A percentile compares a stretch with the other conserved stretches of the same genome.
Evolutionary conservation across 2,888 invertebrate species (phyloP).

Genomic region (Microctonus aethiopoides): DNA sequence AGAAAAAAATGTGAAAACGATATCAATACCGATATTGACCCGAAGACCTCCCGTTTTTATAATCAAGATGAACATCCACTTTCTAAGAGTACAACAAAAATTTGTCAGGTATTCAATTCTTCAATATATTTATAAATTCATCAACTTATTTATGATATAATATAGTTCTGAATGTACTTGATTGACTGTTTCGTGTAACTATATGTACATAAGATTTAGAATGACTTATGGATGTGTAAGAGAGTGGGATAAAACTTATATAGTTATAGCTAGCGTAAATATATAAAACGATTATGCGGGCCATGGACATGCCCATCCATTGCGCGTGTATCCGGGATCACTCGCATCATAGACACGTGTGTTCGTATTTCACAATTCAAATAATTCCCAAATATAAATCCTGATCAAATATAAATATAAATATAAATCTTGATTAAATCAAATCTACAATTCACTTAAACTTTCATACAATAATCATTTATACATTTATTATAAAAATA

Average conservation of each 20-base stretch:
- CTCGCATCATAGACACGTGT: constrained; percentile 27
- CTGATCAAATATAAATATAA: too few relatives aligned
- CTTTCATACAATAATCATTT: too few relatives aligned
- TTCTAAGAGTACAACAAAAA: neutral
- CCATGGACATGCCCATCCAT: constrained; percentile 24
- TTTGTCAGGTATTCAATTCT: neutral
- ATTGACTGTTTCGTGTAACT: too few relatives aligned
- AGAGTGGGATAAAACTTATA: constrained; percentile 21
- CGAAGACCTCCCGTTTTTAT: neutral
- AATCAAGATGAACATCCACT: neutral
- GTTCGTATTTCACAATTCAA: constrained; percentile 17
- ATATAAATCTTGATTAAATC: neutral
- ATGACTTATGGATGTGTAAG: neutral
- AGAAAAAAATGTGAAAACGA: neutral
- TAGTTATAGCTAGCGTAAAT: constrained; percentile 6
- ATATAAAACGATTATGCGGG: constrained; percentile 27
- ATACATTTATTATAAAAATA: too few relatives aligned
- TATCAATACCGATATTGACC: constrained; percentile 1
- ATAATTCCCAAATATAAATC: neutral
- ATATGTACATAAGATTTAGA: too few relatives aligned
- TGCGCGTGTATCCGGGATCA: constrained; percentile 28
- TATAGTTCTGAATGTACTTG: neutral
- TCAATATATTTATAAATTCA: neutral
- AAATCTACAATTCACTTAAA: neutral
- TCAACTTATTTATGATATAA: neutral